Base-by-base conservation (phyloP, 2,888 invertebrate genomes). In the Stomorhina lunata region DNA sequence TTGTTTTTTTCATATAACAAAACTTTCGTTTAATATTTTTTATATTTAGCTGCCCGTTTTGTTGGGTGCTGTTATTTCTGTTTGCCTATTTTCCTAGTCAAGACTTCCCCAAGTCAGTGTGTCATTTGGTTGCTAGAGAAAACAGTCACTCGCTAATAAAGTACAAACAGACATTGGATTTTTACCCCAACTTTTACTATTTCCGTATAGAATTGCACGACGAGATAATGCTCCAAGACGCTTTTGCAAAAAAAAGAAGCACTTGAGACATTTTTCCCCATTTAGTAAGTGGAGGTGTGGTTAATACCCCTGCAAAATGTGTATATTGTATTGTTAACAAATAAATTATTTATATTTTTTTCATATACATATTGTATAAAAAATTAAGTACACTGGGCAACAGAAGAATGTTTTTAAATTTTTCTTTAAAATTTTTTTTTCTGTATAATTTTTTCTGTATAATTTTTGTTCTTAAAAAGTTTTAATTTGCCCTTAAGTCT, bases 81-180 rank as follows among this genome's bases (percentile, higher is more conserved):
- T 63, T 84, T 86, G 88, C 90, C 90, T 89, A 87, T 84, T 87
- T 86, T 84, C 84, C 86, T 86, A 89, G 88, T 88, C 88, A 88
- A 89, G 90, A 88, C 89, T 90, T 90, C 90, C 90, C 90, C 90
- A 90, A 89, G 90, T 89, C 89, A 89, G 81, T 86, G 89, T 87
- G 87, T 88, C 88, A 88, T 86, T 88, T 75, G 50, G 53, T 71
- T 65, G 72, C 17, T 34, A 53, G 25, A n/a, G n/a, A n/a, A n/a
- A n/a, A n/a, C 65, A 71, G 40, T 61, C 59, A 27, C 5, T 59
- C 37, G 17, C n/a, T n/a, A n/a, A n/a, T n/a, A n/a, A n/a, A n/a
- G n/a, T 22, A 20, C 22, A n/a, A 25, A 25, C 15, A 27, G 61
- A 20, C 17, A 7, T 25, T 4, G 3, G 2, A 6, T 71, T 61